A percentile compares a stretch with the other conserved stretches of the same genome.
Evolutionary conservation across 1,140 invertebrate genomes (phyloP).

Genomic region (Mactra quadrangularis): DNA sequence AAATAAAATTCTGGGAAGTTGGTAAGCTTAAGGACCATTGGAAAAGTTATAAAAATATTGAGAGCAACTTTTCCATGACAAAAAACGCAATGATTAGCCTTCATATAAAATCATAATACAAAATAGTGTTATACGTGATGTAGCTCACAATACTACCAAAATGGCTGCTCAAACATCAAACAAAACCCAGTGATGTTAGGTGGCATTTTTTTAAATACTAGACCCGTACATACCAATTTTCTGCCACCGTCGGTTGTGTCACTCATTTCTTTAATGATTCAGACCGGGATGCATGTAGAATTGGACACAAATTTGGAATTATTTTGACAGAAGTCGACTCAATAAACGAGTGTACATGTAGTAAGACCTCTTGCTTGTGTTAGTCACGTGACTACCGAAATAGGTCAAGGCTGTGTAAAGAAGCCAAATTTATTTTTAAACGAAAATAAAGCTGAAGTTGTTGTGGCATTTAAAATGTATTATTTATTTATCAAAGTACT

Average conservation of each 20-base stretch:
- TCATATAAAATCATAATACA: neutral
- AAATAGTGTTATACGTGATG: conserved; percentile 39
- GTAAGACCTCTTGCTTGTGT: conserved; percentile 7
- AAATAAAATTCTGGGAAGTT: neutral
- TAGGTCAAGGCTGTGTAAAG: neutral
- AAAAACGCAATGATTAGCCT: neutral
- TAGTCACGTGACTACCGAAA: conserved; percentile 39
- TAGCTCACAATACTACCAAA: conserved; percentile 56
- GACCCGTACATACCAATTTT: conserved; percentile 77
- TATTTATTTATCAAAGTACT: too few species aligned
- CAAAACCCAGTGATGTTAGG: conserved; percentile 30
- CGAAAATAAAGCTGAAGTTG: too few species aligned
- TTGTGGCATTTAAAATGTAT: too few species aligned
- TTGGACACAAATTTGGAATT: neutral
- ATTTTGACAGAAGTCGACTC: neutral
- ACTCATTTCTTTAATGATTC: conserved; percentile 63
- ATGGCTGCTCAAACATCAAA: conserved; percentile 65
- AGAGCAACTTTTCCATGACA: neutral
- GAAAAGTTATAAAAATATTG: conserved; percentile 44
- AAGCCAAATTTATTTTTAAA: neutral
- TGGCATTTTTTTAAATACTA: conserved; percentile 7
- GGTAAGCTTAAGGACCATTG: neutral
- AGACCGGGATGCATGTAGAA: conserved; percentile 21
- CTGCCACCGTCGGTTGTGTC: conserved; percentile 75
- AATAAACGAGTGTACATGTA: conserved; percentile 30